Evolutionary conservation across 2,113 vertebrate species (phyloP).

Genomic region (Oxyruncus cristatus): DNA sequence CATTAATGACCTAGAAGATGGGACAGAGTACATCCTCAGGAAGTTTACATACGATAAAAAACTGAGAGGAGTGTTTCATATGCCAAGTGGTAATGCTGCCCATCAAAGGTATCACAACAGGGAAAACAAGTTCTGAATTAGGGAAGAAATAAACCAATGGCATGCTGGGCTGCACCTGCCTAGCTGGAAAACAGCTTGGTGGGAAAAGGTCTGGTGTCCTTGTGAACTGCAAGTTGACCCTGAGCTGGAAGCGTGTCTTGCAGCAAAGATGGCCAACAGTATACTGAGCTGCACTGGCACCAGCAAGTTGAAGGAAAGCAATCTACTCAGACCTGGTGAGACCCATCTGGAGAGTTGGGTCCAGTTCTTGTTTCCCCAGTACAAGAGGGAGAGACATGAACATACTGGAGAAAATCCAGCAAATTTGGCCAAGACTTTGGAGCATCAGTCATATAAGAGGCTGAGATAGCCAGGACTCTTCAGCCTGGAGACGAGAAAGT

Average conservation of each 20-base stretch:
- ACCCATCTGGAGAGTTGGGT: too few relatives aligned
- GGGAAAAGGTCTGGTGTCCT: neutral
- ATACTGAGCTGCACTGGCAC: neutral
- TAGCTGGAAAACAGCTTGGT: neutral
- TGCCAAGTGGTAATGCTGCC: neutral
- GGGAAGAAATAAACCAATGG: neutral
- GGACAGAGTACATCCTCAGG: neutral
- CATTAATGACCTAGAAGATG: neutral
- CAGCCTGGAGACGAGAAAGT: neutral
- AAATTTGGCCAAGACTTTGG: neutral
- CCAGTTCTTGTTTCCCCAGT: neutral
- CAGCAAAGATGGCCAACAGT: neutral
- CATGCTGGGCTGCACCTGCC: neutral
- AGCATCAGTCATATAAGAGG: neutral
- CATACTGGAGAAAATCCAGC: neutral
- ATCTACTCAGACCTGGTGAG: neutral
- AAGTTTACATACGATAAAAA: neutral
- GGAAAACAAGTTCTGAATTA: neutral
- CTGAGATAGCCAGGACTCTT: neutral
- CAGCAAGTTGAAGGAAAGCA: neutral
- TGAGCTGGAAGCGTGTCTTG: neutral
- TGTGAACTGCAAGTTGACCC: neutral
- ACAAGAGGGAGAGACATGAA: neutral
- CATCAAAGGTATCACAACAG: neutral
- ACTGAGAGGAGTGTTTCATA: neutral